Evolutionary conservation across 2,888 invertebrate genomes (phyloP).

Genomic region (Caenorhabditis macrosperma): DNA sequence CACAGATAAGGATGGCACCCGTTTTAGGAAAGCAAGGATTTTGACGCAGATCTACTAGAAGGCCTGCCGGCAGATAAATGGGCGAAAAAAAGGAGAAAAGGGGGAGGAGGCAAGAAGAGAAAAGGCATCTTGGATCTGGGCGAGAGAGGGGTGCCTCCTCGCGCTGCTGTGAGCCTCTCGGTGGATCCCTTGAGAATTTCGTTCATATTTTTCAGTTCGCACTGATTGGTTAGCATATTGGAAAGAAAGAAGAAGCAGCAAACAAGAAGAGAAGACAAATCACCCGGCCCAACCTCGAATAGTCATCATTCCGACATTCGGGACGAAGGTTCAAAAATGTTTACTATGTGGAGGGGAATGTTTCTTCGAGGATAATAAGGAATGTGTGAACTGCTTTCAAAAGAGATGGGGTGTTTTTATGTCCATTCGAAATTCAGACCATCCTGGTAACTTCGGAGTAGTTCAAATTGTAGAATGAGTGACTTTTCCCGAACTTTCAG

Average conservation of each 20-base stretch:
- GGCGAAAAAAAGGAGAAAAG: constrained; percentile 37
- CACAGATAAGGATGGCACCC: constrained; percentile 51
- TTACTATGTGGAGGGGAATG: too few relatives aligned
- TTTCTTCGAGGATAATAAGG: too few relatives aligned
- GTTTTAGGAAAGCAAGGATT: constrained; percentile 47
- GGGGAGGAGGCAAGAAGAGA: constrained; percentile 20
- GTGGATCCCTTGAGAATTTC: constrained; percentile 55
- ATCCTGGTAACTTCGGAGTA: too few relatives aligned
- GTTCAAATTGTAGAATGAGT: too few relatives aligned
- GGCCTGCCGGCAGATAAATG: constrained; percentile 54
- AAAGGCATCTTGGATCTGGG: constrained; percentile 46
- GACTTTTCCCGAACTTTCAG: too few relatives aligned
- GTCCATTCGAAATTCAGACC: too few relatives aligned
- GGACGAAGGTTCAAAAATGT: too few relatives aligned
- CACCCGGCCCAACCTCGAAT: too few relatives aligned
- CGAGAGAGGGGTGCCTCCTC: too few relatives aligned
- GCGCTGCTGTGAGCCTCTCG: constrained; percentile 16
- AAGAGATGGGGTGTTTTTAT: too few relatives aligned
- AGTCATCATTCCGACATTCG: too few relatives aligned
- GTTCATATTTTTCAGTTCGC: constrained; percentile 61
- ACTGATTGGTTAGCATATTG: constrained; percentile 61
- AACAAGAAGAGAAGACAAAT: constrained; percentile 16
- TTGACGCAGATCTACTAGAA: constrained; percentile 58
- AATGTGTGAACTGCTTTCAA: too few relatives aligned
- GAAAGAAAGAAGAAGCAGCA: neutral